Percentiles rank a stretch among this genome's conserved stretches.
Conservation (phyloP, 1,140 invertebrate species). For the Temnothorax curvispinosus region DNA sequence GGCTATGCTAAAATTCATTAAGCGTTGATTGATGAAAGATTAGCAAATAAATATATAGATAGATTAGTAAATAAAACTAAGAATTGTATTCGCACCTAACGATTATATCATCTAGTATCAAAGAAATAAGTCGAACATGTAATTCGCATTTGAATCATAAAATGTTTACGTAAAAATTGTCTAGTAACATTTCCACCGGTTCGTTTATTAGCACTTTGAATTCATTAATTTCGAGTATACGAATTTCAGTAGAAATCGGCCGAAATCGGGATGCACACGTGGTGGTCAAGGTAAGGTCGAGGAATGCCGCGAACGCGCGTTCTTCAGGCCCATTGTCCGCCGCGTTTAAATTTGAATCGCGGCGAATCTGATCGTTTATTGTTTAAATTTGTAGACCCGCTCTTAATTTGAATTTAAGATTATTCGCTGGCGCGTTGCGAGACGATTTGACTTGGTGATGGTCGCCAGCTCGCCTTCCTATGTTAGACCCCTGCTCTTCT, state of each 20-base stretch:
- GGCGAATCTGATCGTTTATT: constrained; percentile 84
- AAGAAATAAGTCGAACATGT: not conserved
- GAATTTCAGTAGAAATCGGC: not conserved
- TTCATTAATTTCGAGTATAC: not conserved
- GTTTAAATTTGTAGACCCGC: constrained; percentile 84
- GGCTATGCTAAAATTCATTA: not conserved
- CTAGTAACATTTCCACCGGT: not conserved
- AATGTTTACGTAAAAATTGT: not conserved
- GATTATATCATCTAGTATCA: not conserved
- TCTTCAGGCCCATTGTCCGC: constrained; percentile 76
- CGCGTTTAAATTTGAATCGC: constrained; percentile 83
- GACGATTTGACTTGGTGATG: constrained; percentile 84
- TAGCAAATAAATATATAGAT: not conserved
- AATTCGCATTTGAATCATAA: not conserved
- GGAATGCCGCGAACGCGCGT: constrained; percentile 70
- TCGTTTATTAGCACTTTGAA: constrained; percentile 2
- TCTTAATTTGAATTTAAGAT: constrained; percentile 85
- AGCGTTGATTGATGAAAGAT: not conserved
- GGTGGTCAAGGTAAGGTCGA: constrained; percentile 62
- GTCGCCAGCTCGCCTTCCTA: constrained; percentile 78
- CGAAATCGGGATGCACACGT: constrained; percentile 51
- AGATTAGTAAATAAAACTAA: too few relatives aligned
- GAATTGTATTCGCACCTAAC: not conserved
- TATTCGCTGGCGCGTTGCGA: constrained; percentile 83
- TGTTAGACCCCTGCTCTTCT: constrained; percentile 50